Base-by-base conservation (phyloP, 2,888 invertebrate genomes). In the Thelaira solivaga region DNA sequence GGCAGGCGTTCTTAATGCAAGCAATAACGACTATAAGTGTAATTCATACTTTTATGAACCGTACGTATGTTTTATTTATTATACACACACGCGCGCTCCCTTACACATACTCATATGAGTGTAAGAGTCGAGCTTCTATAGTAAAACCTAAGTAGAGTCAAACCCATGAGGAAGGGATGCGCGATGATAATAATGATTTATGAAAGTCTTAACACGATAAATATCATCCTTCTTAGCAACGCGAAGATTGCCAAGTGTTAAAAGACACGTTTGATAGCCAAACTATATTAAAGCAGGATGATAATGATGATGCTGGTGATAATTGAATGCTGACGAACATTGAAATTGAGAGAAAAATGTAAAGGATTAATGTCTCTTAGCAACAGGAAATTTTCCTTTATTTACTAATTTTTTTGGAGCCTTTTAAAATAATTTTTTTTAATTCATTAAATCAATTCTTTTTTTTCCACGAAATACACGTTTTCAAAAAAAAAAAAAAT, bases 171-270 rank as follows among this genome's bases (percentile, higher is more conserved):
- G 41, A 51, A 61, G 34, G 8, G 41, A 51, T 13, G 20, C 45
- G 16, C 51, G 45, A 62, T 47, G 51, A 71, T 71, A 73, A 67
- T 73, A 77, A 77, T 77, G 76, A 77, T 77, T 77, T 77, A 77
- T 77, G 76, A 73, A 61, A 73, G 73, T 49, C 10, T 67, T 72
- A 69, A 65, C 47, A 67, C 34, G 43, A 61, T 10, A 29, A 41
- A 41, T 51, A 61, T 71, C 41, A 34, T 41, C 20, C 16, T 53
- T 18, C 34, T 43, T n/a, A 51, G 16, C 41, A 4, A 16, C 41
- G 41, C 11, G 29, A 69, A 26, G 59, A 64, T 64, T 36, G 55
- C 29, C 26, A 74, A 43, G 67, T 61, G 67, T 67, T 53, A 61
- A 59, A 67, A 61, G 65, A 67, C n/a, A n/a, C n/a, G 74, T 67